Percentiles rank a stretch among this genome's conserved stretches.
Conservation (phyloP, 1,140 invertebrate species). For the Drusus annulatus region DNA sequence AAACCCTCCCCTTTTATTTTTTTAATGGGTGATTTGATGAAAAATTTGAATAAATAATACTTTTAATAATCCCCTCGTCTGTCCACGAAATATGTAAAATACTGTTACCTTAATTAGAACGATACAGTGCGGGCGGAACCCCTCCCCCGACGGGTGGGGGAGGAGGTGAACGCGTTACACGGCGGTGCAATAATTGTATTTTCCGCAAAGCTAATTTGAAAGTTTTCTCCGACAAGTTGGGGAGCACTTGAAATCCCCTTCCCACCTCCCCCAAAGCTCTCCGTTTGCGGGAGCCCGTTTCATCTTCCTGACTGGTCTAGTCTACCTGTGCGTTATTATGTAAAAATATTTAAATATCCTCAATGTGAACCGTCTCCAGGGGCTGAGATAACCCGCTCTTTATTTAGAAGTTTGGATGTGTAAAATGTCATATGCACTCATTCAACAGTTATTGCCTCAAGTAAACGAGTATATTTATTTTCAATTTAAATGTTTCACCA, state of each 20-base stretch:
- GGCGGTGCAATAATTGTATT: conserved; percentile 56
- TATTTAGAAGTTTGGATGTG: background rate
- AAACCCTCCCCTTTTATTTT: too few relatives aligned
- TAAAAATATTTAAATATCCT: conserved; percentile 35
- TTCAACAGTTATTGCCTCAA: conserved; percentile 2
- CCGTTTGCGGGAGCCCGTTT: conserved; percentile 2
- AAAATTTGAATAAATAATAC: conserved; percentile 11
- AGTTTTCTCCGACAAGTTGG: conserved; percentile 53
- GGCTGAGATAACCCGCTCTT: conserved; percentile 9
- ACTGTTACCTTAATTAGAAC: conserved; percentile 33
- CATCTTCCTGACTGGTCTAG: background rate
- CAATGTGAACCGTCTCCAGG: background rate
- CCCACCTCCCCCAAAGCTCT: conserved; percentile 1
- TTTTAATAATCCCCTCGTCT: background rate
- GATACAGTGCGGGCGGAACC: conserved; percentile 11
- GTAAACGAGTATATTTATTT: background rate
- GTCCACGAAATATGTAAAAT: conserved; percentile 19
- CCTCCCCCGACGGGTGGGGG: background rate
- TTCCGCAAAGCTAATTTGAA: conserved; percentile 56
- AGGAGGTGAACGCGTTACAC: conserved; percentile 40
- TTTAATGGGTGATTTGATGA: too few relatives aligned
- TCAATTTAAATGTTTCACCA: background rate
- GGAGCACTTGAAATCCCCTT: conserved; percentile 45
- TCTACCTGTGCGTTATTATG: conserved; percentile 24
- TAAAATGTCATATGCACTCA: conserved; percentile 14